Percentiles rank a stretch among this genome's conserved stretches.
phyloP scores from a whole-genome alignment of 2,797 vertebrate genomes.

The Rhynchonycteris naso region DNA sequence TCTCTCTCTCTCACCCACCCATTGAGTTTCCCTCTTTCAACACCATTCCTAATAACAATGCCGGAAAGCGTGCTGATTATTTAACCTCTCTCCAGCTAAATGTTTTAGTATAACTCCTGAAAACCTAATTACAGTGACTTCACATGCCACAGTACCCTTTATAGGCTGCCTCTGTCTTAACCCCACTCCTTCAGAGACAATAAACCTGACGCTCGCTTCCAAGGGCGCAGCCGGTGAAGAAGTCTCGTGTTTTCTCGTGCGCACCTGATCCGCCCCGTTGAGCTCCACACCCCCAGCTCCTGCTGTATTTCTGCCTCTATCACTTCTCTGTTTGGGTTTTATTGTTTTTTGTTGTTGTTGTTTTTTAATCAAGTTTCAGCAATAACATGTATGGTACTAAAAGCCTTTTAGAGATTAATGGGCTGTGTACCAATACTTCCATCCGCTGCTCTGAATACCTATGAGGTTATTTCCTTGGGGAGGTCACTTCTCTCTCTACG shows the following conservation, averaged over 20 bases:
- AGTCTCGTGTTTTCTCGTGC: neutral
- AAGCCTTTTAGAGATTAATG: slow-evolving; percentile 51
- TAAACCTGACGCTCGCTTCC: slow-evolving; percentile 62
- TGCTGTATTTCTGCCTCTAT: neutral
- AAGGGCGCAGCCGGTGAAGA: slow-evolving; percentile 34
- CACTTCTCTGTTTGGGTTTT: slow-evolving; percentile 44
- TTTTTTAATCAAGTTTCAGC: slow-evolving; percentile 57
- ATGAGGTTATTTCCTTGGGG: neutral
- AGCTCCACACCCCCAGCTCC: neutral
- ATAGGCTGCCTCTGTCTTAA: slow-evolving; percentile 67
- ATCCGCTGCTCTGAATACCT: neutral
- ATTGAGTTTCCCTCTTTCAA: neutral
- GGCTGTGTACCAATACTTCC: slow-evolving; percentile 46
- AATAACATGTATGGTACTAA: slow-evolving; percentile 53
- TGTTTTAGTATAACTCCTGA: slow-evolving; percentile 69
- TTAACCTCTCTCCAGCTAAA: slow-evolving; percentile 68
- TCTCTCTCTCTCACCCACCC: neutral
- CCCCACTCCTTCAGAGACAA: slow-evolving; percentile 52
- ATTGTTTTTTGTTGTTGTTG: too few species aligned
- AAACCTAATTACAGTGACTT: slow-evolving; percentile 75
- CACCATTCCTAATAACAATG: neutral
- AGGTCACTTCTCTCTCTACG: slow-evolving; percentile 43
- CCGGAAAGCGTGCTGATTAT: slow-evolving; percentile 11
- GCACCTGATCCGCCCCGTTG: neutral
- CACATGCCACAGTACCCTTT: slow-evolving; percentile 66